These are phyloP conservation scores for Baryphthengus martii DNA, from an alignment of 2,113 vertebrate genomes.

Conservation along the genomic window DNA sequence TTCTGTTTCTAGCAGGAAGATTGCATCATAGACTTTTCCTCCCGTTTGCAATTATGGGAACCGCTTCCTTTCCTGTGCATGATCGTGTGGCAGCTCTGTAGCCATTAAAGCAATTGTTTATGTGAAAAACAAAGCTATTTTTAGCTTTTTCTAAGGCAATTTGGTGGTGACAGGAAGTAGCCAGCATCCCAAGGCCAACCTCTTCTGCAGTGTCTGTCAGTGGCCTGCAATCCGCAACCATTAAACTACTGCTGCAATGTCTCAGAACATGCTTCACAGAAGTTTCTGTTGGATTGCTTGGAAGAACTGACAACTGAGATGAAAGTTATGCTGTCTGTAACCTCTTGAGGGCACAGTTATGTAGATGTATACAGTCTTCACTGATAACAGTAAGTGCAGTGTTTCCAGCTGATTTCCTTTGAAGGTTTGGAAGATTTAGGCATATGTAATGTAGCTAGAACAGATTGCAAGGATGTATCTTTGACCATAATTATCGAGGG, in stretches of 20 bases:
- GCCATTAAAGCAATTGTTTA: neutral
- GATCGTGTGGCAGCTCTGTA: neutral
- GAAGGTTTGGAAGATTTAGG: neutral
- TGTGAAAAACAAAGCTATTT: neutral
- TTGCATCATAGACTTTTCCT: neutral
- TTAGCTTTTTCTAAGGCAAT: neutral
- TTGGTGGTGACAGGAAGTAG: neutral
- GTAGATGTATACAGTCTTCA: neutral
- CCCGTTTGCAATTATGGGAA: neutral
- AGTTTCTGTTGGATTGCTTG: neutral
- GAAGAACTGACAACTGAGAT: neutral
- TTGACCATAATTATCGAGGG: neutral
- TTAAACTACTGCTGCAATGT: neutral
- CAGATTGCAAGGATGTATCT: neutral
- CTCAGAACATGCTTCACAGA: neutral
- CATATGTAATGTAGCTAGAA: neutral
- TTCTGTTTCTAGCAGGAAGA: neutral
- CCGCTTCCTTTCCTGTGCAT: neutral
- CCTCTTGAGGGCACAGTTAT: constrained; percentile 50
- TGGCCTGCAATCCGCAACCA: neutral
- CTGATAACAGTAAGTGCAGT: neutral
- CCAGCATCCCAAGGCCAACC: neutral
- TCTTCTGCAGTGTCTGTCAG: neutral
- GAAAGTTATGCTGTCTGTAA: constrained; percentile 24
- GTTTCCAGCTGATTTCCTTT: constrained; percentile 15